These are phyloP conservation scores for Silvanus unidentatus DNA, from an alignment of 2,888 invertebrate genomes.

Conservation along the genomic window DNA sequence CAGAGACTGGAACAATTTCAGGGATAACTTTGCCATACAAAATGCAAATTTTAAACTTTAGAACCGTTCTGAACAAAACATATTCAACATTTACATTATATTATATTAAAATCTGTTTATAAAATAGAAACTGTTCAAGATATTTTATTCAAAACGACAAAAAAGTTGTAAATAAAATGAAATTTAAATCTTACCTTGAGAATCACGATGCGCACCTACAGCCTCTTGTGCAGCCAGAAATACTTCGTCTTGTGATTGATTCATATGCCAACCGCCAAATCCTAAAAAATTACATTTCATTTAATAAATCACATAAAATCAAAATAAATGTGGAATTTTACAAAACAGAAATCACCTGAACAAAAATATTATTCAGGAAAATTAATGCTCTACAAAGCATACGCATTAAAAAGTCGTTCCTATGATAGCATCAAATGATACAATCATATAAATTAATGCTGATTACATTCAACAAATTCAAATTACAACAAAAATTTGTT, in stretches of 20 bases:
- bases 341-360: constrained; percentile 7
- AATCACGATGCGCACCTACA: constrained; percentile 74
- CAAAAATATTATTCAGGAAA: no score
- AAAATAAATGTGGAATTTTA: constrained; percentile 11
- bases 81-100: constrained; percentile 8
- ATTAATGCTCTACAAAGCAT: no score
- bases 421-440: no score
- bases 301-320: neutral
- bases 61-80: constrained; percentile 22
- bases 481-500: no score
- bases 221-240: constrained; percentile 77
- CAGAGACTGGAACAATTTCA: constrained; percentile 45
- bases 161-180: constrained; percentile 25
- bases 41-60: constrained; percentile 32
- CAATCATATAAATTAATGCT: no score
- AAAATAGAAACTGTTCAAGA: constrained; percentile 7
- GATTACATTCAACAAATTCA: no score
- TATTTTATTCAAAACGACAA: constrained; percentile 22
- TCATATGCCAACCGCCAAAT: constrained; percentile 80
- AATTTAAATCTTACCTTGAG: constrained; percentile 75
- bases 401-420: no score
- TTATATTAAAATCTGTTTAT: constrained; percentile 3
- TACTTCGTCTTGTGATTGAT: constrained; percentile 78
- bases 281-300: constrained; percentile 47
- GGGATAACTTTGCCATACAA: constrained; percentile 44